phyloP scores from a whole-genome alignment of 2,888 invertebrate species.

The Parthenolecanium corni region DNA sequence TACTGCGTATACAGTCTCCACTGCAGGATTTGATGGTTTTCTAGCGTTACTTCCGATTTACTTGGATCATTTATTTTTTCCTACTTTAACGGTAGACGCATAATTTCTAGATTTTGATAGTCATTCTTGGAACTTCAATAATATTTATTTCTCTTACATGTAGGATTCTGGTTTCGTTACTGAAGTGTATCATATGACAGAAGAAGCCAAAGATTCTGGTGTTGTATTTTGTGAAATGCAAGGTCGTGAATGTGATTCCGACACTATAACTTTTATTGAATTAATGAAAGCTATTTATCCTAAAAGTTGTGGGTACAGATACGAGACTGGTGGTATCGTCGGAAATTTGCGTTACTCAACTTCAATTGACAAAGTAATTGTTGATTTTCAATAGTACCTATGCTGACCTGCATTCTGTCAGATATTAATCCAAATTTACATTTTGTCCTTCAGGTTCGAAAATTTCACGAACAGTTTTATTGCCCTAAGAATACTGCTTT shows the following conservation, averaged over 20 bases:
- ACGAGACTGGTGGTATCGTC: slow-evolving; percentile 74
- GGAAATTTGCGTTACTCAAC: slow-evolving; percentile 71
- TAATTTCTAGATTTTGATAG: slow-evolving; percentile 14
- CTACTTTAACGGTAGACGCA: slow-evolving; percentile 62
- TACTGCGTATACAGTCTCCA: slow-evolving; percentile 79
- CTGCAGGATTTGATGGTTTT: slow-evolving; percentile 78
- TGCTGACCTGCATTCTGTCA: too few relatives aligned
- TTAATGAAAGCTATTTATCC: slow-evolving; percentile 64
- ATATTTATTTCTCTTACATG: too few relatives aligned
- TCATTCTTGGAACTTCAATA: background rate
- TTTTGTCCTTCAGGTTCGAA: slow-evolving; percentile 49
- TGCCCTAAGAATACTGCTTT: slow-evolving; percentile 76
- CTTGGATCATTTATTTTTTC: slow-evolving; percentile 77
- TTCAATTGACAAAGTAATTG: slow-evolving; percentile 59
- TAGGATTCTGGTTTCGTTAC: slow-evolving; percentile 71
- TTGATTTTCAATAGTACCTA: too few relatives aligned
- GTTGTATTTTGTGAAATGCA: slow-evolving; percentile 97
- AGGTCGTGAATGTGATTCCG: slow-evolving; percentile 68
- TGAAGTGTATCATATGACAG: slow-evolving; percentile 85
- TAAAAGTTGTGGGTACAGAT: slow-evolving; percentile 67
- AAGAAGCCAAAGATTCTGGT: slow-evolving; percentile 78
- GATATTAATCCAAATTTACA: too few relatives aligned
- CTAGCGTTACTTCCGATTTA: slow-evolving; percentile 79
- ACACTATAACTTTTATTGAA: slow-evolving; percentile 53
- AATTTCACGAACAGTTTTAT: slow-evolving; percentile 76